Evolutionary conservation across 2,888 invertebrate genomes (phyloP), one percentile per base, ranked within the genome.

Genomic region (Heliconius erato): DNA sequence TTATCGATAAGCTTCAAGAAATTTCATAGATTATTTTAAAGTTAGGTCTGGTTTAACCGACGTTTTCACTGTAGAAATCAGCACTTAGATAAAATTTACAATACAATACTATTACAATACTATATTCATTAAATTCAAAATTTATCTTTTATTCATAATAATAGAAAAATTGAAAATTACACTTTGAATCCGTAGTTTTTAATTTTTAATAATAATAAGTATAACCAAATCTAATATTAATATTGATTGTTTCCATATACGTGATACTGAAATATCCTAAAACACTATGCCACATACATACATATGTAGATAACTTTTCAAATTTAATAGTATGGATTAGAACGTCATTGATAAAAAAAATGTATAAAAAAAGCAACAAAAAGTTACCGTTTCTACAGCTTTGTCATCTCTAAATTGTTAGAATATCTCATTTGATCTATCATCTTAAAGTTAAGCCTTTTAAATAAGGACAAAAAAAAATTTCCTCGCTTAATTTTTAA

Each of bases 1-100:
- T 63, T 76, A 76, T 63, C 40, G n/a, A 14, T 76, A 76, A 76
- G 76, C 63, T 76, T 76, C 35, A 26, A 63, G 59, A 76, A n/a
- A 76, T 63, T 63, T 78, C 65, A 65, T 82, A 71, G 79, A 32
- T 59, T 72, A 79, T 65, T 44, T 63, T 71, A 80, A 78, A 69
- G 77, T 80, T 83, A 83, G 77, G 71, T 83, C 83, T 69, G 83
- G 83, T 83, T 26, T 79, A 68, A 83, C 83, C 80, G 83, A 74
- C 74, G 68, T 67, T 79, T 63, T 76, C 79, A 82, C 82, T 82
- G 82, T 82, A 82, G 79, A 81, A 71, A 80, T 80, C 72, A 76
- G 84, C 82, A 84, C 84, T 77, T 82, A 84, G 80, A 63, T 77
- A 69, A 68, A 67, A 44, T 67, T 67, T 49, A 44, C 28, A 28